Evolutionary conservation across 2,888 invertebrate species (phyloP).

Genomic region (Chironomus tentans): DNA sequence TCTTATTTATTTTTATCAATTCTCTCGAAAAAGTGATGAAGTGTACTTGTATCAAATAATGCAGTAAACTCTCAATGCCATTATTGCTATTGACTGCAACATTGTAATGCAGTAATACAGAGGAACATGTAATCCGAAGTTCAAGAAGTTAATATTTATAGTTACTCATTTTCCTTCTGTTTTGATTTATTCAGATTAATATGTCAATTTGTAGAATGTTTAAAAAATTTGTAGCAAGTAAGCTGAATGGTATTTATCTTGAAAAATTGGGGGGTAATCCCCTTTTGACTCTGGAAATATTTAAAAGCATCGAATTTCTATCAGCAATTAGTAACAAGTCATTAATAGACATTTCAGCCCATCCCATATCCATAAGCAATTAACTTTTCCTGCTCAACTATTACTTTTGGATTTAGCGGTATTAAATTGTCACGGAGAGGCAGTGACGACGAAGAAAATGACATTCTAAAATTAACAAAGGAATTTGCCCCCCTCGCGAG

Average conservation of each 20-base stretch:
- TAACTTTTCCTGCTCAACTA: background rate
- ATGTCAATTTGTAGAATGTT: background rate
- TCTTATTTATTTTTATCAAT: no score
- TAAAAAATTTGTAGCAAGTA: no score
- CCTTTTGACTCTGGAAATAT: background rate
- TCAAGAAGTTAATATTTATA: background rate
- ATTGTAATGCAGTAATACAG: no score
- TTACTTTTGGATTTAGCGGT: background rate
- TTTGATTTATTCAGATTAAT: conserved; percentile 8
- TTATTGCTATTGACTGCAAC: no score
- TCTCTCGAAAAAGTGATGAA: no score
- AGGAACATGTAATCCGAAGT: background rate
- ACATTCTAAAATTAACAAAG: background rate
- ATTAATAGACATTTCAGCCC: background rate
- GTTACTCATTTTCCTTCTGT: background rate
- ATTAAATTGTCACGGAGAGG: no score
- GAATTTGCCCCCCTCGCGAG: conserved; percentile 1
- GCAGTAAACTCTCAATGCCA: no score
- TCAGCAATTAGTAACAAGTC: conserved; percentile 2
- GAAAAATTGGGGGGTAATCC: background rate
- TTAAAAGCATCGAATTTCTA: background rate
- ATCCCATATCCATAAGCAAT: conserved; percentile 3
- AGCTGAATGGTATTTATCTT: background rate
- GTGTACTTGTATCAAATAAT: no score
- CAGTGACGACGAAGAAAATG: background rate